These are phyloP conservation scores for Platerodrilus igneus DNA, from an alignment of 2,888 invertebrate genomes.

Conservation along the genomic window DNA sequence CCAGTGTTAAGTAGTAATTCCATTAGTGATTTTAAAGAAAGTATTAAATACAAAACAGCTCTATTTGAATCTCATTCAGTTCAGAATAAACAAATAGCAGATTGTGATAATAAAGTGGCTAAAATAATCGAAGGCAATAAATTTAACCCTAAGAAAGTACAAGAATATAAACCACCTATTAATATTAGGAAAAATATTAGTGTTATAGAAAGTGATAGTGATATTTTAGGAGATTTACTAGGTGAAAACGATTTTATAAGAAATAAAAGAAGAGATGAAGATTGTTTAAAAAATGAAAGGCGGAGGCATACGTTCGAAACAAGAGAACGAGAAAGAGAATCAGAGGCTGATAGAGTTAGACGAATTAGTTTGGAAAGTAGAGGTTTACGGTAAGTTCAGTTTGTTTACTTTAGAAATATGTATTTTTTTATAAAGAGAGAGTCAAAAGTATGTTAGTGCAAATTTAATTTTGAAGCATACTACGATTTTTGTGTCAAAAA, in stretches of 20 bases:
- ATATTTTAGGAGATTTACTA: constrained; percentile 9
- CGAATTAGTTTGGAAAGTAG: constrained; percentile 43
- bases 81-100: constrained; percentile 13
- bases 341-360: constrained; percentile 35
- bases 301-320: constrained; percentile 41
- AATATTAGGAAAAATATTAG: constrained; percentile 12
- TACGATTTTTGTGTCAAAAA: too few relatives aligned
- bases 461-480: too few relatives aligned
- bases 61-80: constrained; percentile 26
- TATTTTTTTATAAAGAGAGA: too few relatives aligned
- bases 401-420: constrained; percentile 11
- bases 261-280: constrained; percentile 21
- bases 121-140: constrained; percentile 12
- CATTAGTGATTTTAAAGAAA: constrained; percentile 14
- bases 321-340: constrained; percentile 38
- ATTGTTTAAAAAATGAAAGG: constrained; percentile 32
- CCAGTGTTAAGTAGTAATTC: constrained; percentile 9
- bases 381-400: constrained; percentile 41
- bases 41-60: constrained; percentile 27
- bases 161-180: constrained; percentile 13
- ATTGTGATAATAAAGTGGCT: constrained; percentile 10
- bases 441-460: too few relatives aligned
- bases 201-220: constrained; percentile 15
- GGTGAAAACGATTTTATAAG: constrained; percentile 18
- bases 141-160: constrained; percentile 18